phyloP scores from a whole-genome alignment of 2,797 vertebrate species.

The Tenualosa ilisha region DNA sequence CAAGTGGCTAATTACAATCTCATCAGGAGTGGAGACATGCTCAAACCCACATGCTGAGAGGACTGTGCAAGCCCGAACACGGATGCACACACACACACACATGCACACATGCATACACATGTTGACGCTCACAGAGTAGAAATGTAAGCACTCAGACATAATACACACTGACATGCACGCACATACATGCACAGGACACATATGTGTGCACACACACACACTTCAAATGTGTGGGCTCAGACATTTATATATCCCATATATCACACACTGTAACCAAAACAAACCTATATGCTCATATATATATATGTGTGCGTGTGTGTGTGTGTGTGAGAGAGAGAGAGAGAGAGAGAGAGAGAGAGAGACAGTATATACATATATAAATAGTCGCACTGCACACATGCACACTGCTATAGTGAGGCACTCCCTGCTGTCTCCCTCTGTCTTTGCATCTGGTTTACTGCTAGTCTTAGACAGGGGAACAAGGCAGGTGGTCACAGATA shows the following conservation, averaged over 20 bases:
- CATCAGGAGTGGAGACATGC: not conserved
- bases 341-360: no score
- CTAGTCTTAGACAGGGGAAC: constrained; percentile 33
- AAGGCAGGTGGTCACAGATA: constrained; percentile 28
- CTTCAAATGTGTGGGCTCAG: no score
- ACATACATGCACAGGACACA: not conserved
- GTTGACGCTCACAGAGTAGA: no score
- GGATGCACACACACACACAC: not conserved
- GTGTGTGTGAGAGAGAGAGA: no score
- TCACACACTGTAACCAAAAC: not conserved
- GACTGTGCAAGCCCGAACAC: not conserved
- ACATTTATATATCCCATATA: not conserved
- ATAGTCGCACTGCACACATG: not conserved
- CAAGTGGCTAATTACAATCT: constrained; percentile 12
- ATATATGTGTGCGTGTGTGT: no score
- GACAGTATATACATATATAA: not conserved
- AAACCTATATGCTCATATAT: not conserved
- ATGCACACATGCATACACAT: not conserved
- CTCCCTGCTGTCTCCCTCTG: not conserved
- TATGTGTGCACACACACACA: not conserved
- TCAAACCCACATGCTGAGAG: not conserved
- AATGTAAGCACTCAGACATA: no score
- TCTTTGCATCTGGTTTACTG: not conserved
- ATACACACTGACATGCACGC: no score
- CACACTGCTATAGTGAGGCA: not conserved